These are phyloP conservation scores for Luffia ferchaultella DNA, from an alignment of 2,888 invertebrate species.

Conservation along the genomic window DNA sequence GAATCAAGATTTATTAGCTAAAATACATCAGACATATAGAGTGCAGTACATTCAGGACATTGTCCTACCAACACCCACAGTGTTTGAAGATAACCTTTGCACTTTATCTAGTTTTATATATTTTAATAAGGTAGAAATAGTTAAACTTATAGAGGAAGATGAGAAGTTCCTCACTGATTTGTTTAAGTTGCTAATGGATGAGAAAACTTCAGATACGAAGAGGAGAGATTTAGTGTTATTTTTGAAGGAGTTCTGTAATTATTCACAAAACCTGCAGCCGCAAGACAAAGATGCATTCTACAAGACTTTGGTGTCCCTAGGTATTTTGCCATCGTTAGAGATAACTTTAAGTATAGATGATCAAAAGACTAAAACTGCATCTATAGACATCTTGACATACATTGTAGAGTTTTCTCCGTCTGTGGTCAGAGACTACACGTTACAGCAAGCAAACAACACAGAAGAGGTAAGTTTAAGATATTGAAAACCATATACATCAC, in stretches of 20 bases:
- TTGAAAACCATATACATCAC: neutral
- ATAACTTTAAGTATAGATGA: slow-evolving; percentile 92
- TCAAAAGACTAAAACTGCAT: slow-evolving; percentile 93
- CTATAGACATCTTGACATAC: slow-evolving; percentile 97
- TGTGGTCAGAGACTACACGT: slow-evolving; percentile 95
- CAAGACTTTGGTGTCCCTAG: slow-evolving; percentile 89
- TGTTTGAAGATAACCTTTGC: slow-evolving; percentile 99
- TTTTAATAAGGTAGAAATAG: slow-evolving; percentile 99
- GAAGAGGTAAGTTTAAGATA: slow-evolving; percentile 74
- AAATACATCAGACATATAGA: slow-evolving; percentile 99
- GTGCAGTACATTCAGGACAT: slow-evolving; percentile 99
- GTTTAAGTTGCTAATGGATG: slow-evolving; percentile 91
- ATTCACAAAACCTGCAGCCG: slow-evolving; percentile 97
- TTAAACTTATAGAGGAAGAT: slow-evolving; percentile 96
- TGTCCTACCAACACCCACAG: slow-evolving; percentile 97
- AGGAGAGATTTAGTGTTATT: slow-evolving; percentile 95
- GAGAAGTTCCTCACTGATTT: slow-evolving; percentile 95
- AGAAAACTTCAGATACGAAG: slow-evolving; percentile 83
- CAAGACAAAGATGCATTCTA: slow-evolving; percentile 98
- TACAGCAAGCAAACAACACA: slow-evolving; percentile 89
- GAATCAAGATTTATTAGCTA: slow-evolving; percentile 92
- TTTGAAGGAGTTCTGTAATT: slow-evolving; percentile 98
- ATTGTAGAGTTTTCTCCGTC: slow-evolving; percentile 99
- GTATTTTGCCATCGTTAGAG: slow-evolving; percentile 89
- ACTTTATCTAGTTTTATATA: slow-evolving; percentile 98